A percentile compares a stretch with the other conserved stretches of the same genome.
These are phyloP conservation scores for Standfussiana lucernea DNA, from an alignment of 2,888 invertebrate genomes.

Conservation along the genomic window DNA sequence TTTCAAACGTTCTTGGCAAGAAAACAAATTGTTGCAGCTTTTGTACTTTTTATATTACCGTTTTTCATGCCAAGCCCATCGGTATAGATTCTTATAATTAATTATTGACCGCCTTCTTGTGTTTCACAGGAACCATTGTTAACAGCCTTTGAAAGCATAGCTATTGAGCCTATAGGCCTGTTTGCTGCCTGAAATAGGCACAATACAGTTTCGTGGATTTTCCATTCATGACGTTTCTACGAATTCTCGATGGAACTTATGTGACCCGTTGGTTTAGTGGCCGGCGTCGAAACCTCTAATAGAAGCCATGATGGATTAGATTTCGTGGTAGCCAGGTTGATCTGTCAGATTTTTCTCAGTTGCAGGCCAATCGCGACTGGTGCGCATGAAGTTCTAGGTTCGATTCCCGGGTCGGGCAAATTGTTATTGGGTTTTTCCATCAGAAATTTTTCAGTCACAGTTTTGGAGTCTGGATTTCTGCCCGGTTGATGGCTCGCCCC, in stretches of 20 bases:
- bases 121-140: conserved; percentile 3
- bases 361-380: too few species aligned
- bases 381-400: too few species aligned
- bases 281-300: background rate
- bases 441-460: too few species aligned
- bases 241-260: background rate
- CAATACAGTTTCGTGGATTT: conserved; percentile 5
- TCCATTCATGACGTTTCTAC: background rate
- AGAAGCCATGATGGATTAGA: background rate
- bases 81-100: background rate
- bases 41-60: background rate
- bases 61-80: background rate
- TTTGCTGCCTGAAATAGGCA: background rate
- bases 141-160: background rate
- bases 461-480: too few species aligned
- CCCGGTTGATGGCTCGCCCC: too few species aligned
- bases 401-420: too few species aligned
- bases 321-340: background rate
- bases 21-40: background rate
- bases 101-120: background rate
- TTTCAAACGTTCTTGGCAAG: background rate
- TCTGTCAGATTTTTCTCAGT: background rate
- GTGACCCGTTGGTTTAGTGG: background rate
- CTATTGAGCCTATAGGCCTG: background rate
- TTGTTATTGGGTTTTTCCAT: too few species aligned